phyloP scores from a whole-genome alignment of 1,140 invertebrate species.

The Carposina sasakii region DNA sequence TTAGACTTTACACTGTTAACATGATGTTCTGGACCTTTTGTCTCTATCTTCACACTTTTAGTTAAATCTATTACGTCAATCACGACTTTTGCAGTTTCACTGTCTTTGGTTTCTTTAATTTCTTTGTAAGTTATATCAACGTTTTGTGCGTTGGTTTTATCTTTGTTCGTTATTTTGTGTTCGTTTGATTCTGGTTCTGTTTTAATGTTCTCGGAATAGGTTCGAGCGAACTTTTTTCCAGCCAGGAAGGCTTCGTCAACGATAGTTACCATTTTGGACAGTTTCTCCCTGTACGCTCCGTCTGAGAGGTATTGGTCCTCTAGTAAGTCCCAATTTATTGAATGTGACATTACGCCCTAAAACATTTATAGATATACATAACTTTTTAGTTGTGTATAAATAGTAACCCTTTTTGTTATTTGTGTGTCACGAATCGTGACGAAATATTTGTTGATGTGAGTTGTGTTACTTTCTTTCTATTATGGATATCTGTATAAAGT shows the following conservation, averaged over 20 bases:
- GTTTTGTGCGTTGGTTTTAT: constrained; percentile 24
- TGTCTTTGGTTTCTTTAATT: constrained; percentile 16
- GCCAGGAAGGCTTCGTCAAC: constrained; percentile 83
- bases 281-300: constrained; percentile 84
- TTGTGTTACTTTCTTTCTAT: too few species aligned
- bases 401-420: too few species aligned
- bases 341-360: constrained; percentile 94
- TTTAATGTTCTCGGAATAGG: constrained; percentile 72
- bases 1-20: constrained; percentile 26
- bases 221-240: constrained; percentile 86
- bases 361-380: too few species aligned
- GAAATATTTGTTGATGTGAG: too few species aligned
- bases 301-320: constrained; percentile 93
- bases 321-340: constrained; percentile 94
- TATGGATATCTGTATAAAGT: too few species aligned
- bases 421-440: too few species aligned
- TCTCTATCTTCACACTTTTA: constrained; percentile 30
- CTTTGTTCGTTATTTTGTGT: constrained; percentile 22
- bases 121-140: constrained; percentile 56
- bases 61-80: constrained; percentile 16
- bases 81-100: constrained; percentile 9
- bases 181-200: constrained; percentile 14
- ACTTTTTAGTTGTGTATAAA: too few species aligned
- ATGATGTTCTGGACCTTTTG: constrained; percentile 29
- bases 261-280: constrained; percentile 86